These are phyloP conservation scores for Menidia menidia DNA, from an alignment of 2,797 vertebrate genomes.

Conservation along the genomic window DNA sequence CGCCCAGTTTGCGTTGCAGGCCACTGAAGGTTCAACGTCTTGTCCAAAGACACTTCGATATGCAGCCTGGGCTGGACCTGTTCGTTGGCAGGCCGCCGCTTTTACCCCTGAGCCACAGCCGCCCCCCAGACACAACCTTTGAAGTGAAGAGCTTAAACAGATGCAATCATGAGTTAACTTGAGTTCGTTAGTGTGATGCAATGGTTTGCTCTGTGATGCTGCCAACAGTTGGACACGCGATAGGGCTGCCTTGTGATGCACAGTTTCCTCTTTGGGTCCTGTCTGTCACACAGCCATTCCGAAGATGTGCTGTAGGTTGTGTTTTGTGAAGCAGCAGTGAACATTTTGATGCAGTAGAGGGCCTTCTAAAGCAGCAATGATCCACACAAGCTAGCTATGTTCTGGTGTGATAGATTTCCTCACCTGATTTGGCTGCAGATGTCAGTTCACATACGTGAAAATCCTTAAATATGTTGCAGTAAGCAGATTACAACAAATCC, in stretches of 20 bases:
- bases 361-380: constrained; percentile 12
- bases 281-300: background rate
- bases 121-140: background rate
- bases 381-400: constrained; percentile 21
- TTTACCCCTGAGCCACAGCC: no score
- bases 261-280: background rate
- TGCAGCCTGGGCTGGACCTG: no score
- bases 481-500: constrained; percentile 75
- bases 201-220: constrained; percentile 39
- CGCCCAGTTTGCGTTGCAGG: no score
- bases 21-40: no score
- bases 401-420: constrained; percentile 55
- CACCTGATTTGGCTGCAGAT: constrained; percentile 43
- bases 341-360: constrained; percentile 12
- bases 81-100: no score
- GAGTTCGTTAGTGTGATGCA: constrained; percentile 48
- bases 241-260: constrained; percentile 12
- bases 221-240: constrained; percentile 13
- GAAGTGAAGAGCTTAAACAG: constrained; percentile 9
- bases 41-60: no score
- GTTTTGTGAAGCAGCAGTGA: constrained; percentile 14
- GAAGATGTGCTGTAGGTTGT: constrained; percentile 10
- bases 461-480: constrained; percentile 60
- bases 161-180: constrained; percentile 8
- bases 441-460: constrained; percentile 59